Base-by-base conservation (phyloP, 2,888 invertebrate species). In the Philopedon plagiatum region DNA sequence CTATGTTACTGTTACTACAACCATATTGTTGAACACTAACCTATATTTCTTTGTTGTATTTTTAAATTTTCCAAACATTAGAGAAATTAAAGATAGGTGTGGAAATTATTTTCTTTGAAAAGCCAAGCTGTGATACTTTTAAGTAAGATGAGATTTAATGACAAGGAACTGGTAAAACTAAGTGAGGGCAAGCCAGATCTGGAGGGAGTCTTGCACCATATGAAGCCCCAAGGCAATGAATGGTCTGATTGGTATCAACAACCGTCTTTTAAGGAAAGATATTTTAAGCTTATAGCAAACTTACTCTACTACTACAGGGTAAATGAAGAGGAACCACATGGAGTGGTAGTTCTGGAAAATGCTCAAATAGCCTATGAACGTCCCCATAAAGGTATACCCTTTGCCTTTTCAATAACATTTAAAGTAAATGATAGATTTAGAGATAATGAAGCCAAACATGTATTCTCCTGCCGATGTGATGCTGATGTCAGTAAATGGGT, bases 231-330 rank as follows among this genome's bases (percentile, higher is more conserved):
- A 84, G 88, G 87, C 73, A 87, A 88, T 77, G 89, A 90, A 79
- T 85, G 85, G 84, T 83, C 83, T 0, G 84, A 84, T 68, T 84
- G 84, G 84, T 86, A 85, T 77, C 84, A 83, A 76, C 83, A 82
- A 68, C 81, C 84, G 5, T 80, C 81, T 54, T 93, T 91, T 82
- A 93, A 93, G 84, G 93, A 93, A 82, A 87, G 93, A 82, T 93
- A 92, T 89, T 94, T 94, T 85, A 92, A 93, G 80, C 84, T 94
- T 66, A 89, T 91, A 76, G 90, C 90, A 78, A 94, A 94, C 84
- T 88, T 93, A 80, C 85, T 94, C 60, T 94, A 93, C 85, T 94
- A 93, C 83, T 93, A 92, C 84, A 90, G 92, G 82, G 88, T 93
- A 75, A 92, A 90, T 84, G 90, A 90, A 61, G 74, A 78, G 29